These are phyloP conservation scores for Entosphenus tridentatus DNA, from an alignment of 2,113 vertebrate species.

Conservation along the genomic window DNA sequence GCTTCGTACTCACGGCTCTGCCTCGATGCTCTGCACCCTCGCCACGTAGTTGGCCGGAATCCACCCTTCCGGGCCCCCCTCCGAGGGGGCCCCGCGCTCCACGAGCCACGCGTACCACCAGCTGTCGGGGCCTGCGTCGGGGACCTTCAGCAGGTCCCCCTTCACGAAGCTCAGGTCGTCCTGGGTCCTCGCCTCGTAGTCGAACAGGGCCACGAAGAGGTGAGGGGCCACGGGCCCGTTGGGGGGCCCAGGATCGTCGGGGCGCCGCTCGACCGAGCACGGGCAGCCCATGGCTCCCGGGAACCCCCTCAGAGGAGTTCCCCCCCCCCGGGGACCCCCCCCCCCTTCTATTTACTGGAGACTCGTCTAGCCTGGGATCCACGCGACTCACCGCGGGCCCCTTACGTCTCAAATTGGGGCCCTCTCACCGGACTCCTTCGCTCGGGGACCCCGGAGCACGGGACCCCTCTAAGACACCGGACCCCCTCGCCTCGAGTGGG, in stretches of 20 bases:
- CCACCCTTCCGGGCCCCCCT: neutral
- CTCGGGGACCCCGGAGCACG: too few species aligned
- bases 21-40: slow-evolving; percentile 2
- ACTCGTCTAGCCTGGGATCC: too few species aligned
- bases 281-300: too few species aligned
- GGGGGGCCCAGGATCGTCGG: neutral
- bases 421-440: too few species aligned
- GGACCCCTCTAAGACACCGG: too few species aligned
- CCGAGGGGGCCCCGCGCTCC: neutral
- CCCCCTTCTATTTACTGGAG: too few species aligned
- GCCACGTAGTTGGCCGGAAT: neutral
- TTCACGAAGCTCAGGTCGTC: neutral
- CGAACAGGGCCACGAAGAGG: slow-evolving; percentile 1
- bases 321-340: too few species aligned
- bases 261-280: too few species aligned
- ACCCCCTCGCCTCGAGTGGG: too few species aligned
- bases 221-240: neutral
- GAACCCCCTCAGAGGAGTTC: too few species aligned
- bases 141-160: neutral
- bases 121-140: neutral
- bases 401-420: too few species aligned
- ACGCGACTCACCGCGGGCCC: too few species aligned
- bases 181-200: neutral
- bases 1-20: neutral
- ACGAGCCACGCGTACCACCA: slow-evolving; percentile 3